Evolutionary conservation across 2,113 vertebrate species (phyloP), one percentile per base, ranked within the genome.

Genomic region (Oophaga pumilio): DNA sequence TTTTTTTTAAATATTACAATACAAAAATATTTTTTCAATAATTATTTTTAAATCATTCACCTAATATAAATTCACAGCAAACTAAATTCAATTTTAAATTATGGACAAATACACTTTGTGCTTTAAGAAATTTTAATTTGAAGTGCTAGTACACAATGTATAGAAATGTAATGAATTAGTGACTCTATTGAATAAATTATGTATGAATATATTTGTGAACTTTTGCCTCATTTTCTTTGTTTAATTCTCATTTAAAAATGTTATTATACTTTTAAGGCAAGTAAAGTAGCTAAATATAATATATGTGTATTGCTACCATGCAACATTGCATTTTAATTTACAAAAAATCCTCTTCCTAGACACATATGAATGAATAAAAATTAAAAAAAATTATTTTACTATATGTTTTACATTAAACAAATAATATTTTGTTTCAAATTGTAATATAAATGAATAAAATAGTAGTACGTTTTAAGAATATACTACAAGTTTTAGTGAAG

Each of bases 11-110:
- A 50, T 85, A 74, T 85, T 84, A 91, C 90, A 78, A 91, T 94
- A 95, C 93, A 95, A 95, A 96, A 95, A 95, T 94, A 92, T 76
- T 93, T 95, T 93, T 91, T 89, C 91, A 94, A 91, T 89, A 92
- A 91, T 91, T 89, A 93, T 92, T 92, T 93, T 91, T 84, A 91
- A 91, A 88, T 91, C 91, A 92, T 82, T 93, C 93, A 92, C 86
- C 89, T 92, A 93, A 62, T 76, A 74, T 74, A 92, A 90, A 94
- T 43, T 93, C 90, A 95, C 92, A 94, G 71, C 84, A 90, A 92
- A 92, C 89, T 80, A 76, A 88, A 77, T 66, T 49, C 43, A 26
- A 52, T 0, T 33, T 89, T 91, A 89, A 64, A 89, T 86, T 91
- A 85, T 93, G 92, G 88, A 94, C 90, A 93, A 89, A 93, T 93